phyloP scores from a whole-genome alignment of 2,797 vertebrate genomes.

The Crax fasciolata region DNA sequence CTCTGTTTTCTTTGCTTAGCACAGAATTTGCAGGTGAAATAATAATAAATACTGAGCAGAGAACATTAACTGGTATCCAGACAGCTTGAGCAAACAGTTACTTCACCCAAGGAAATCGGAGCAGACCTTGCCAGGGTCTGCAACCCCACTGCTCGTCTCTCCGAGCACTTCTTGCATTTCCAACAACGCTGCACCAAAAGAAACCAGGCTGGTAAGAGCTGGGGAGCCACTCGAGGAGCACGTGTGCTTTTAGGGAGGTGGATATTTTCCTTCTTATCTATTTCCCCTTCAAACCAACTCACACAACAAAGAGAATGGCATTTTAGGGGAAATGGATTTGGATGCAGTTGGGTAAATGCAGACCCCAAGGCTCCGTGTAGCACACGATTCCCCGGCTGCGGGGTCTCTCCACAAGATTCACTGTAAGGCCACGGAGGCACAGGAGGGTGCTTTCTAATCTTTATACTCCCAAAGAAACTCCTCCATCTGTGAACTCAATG shows the following conservation, averaged over 20 bases:
- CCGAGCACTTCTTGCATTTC: neutral
- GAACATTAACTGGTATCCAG: slow-evolving; percentile 22
- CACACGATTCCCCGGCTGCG: accelerated
- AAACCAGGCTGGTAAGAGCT: neutral
- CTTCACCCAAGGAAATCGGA: slow-evolving; percentile 9
- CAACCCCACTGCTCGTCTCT: neutral
- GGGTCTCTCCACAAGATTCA: neutral
- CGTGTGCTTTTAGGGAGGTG: slow-evolving; percentile 13
- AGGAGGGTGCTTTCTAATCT: neutral
- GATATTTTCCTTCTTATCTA: neutral
- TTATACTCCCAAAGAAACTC: neutral
- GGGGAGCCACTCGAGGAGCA: slow-evolving; percentile 13
- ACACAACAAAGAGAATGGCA: neutral
- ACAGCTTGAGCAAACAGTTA: slow-evolving; percentile 41
- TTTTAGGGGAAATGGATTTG: neutral
- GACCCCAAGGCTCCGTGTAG: neutral
- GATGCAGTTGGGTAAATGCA: neutral
- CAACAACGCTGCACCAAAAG: neutral
- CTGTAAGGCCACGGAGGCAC: neutral
- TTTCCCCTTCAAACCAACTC: slow-evolving; percentile 5
- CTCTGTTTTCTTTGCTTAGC: slow-evolving; percentile 51
- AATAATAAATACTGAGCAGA: slow-evolving; percentile 46
- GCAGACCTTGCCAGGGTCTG: neutral
- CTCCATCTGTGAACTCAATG: neutral
- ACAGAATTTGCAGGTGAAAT: slow-evolving; percentile 67